Percentiles rank a stretch among this genome's conserved stretches.
Conservation (phyloP, 2,888 invertebrate genomes). For the Sturmia bella region DNA sequence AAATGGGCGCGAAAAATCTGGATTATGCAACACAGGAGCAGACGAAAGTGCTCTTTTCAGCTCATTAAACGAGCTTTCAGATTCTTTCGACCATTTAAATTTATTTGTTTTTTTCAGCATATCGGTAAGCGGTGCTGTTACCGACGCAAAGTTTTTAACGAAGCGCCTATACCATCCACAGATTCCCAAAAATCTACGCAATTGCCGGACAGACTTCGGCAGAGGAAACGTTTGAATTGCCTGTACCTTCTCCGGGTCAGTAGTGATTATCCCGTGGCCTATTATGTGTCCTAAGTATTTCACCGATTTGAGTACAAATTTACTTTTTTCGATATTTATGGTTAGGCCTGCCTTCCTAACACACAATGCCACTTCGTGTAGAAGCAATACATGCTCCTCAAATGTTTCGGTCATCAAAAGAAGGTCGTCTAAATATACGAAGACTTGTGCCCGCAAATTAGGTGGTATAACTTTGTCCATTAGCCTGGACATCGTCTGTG, state of each 20-base stretch:
- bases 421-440: conserved; percentile 36
- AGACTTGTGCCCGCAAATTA: conserved; percentile 3
- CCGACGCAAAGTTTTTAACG: conserved; percentile 10
- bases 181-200: conserved; percentile 41
- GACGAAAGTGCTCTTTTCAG: not conserved
- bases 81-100: not conserved
- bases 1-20: conserved; percentile 18
- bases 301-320: not conserved
- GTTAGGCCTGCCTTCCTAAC: conserved; percentile 8
- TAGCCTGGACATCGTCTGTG: no score
- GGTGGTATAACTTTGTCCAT: conserved; percentile 9
- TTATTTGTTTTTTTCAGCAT: not conserved
- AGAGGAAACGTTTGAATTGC: conserved; percentile 41
- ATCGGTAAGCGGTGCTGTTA: not conserved
- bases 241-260: conserved; percentile 48
- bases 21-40: conserved; percentile 2
- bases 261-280: conserved; percentile 8
- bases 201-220: conserved; percentile 37
- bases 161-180: conserved; percentile 28
- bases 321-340: conserved; percentile 26
- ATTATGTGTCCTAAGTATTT: conserved; percentile 17
- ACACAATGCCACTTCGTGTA: conserved; percentile 6
- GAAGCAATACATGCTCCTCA: conserved; percentile 25
- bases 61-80: not conserved
- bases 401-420: conserved; percentile 34